These are phyloP conservation scores for Synanceia verrucosa DNA, from an alignment of 2,797 vertebrate species.

Conservation along the genomic window DNA sequence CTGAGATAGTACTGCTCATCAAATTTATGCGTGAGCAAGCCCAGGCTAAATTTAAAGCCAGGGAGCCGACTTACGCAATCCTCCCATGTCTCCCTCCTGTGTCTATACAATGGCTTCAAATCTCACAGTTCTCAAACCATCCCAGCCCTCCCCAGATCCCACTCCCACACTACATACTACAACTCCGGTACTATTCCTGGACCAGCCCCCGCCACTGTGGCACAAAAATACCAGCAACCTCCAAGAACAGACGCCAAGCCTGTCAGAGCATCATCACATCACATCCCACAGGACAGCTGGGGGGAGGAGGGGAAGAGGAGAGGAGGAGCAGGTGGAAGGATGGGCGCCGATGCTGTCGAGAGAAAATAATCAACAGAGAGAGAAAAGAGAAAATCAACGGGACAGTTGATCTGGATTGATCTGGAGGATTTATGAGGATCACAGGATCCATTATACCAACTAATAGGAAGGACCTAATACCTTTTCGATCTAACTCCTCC, in stretches of 20 bases:
- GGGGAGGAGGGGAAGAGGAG: slow-evolving; percentile 23
- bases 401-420: slow-evolving; percentile 18
- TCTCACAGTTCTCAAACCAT: slow-evolving; percentile 66
- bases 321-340: slow-evolving; percentile 60
- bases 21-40: slow-evolving; percentile 77
- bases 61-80: slow-evolving; percentile 77
- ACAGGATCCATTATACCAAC: neutral
- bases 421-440: slow-evolving; percentile 8
- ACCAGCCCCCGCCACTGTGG: slow-evolving; percentile 68
- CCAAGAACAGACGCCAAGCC: slow-evolving; percentile 80
- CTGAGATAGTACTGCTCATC: slow-evolving; percentile 78
- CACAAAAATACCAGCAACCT: slow-evolving; percentile 80
- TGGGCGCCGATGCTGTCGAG: slow-evolving; percentile 37
- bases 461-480: neutral
- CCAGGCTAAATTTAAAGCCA: slow-evolving; percentile 81
- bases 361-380: slow-evolving; percentile 50
- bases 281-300: slow-evolving; percentile 72
- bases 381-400: slow-evolving; percentile 32
- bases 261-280: slow-evolving; percentile 79
- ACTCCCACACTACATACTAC: slow-evolving; percentile 81
- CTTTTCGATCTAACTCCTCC: neutral
- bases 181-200: slow-evolving; percentile 82
- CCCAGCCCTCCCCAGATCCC: slow-evolving; percentile 65
- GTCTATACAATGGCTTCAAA: slow-evolving; percentile 71
- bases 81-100: slow-evolving; percentile 68